Percentiles rank a stretch among this genome's conserved stretches.
Conservation (phyloP, 2,888 invertebrate species). For the Drosophila mercatorum region DNA sequence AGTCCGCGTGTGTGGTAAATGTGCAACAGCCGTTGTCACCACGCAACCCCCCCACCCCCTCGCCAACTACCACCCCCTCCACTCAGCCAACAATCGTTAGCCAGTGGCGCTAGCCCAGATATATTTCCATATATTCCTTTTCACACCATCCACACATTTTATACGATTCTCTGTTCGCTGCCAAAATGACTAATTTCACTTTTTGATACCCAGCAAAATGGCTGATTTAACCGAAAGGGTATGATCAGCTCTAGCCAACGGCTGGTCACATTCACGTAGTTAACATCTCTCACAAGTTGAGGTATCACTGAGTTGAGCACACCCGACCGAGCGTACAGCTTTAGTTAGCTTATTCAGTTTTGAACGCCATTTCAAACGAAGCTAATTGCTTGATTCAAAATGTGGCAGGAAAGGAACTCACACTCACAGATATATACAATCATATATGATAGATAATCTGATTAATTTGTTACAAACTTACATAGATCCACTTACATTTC, state of each 20-base stretch:
- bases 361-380: constrained; percentile 26
- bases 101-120: not conserved
- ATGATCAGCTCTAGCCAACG: too few species aligned
- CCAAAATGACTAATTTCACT: constrained; percentile 17
- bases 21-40: constrained; percentile 66
- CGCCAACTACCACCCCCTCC: not conserved
- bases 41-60: not conserved
- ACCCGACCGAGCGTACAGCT: constrained; percentile 27
- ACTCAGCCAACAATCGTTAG: not conserved
- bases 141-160: not conserved
- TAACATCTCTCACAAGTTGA: too few species aligned
- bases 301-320: not conserved
- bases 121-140: not conserved
- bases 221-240: too few species aligned
- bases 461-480: not conserved
- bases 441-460: not conserved
- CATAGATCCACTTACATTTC: constrained; percentile 18
- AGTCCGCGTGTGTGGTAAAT: constrained; percentile 56
- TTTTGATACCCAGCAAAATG: not conserved
- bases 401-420: constrained; percentile 6
- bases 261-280: too few species aligned
- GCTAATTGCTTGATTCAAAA: constrained; percentile 54
- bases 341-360: constrained; percentile 27
- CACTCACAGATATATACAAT: not conserved
- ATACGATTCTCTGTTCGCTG: constrained; percentile 8